A percentile compares a stretch with the other conserved stretches of the same genome.
phyloP scores from a whole-genome alignment of 2,888 invertebrate genomes.

The Drosophila neutralis region DNA sequence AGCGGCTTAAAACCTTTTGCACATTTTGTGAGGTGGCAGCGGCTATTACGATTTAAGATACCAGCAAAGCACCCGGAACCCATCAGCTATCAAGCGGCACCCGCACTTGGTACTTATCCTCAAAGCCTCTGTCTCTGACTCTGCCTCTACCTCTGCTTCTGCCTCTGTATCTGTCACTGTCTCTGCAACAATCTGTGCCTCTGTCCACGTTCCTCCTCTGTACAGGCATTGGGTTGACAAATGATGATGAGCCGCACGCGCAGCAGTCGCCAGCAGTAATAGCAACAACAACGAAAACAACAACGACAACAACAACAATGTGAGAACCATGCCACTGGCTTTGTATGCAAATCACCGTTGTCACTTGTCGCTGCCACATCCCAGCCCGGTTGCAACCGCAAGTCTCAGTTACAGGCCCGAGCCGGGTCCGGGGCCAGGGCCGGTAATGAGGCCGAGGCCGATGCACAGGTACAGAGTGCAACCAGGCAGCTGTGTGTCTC shows the following conservation, averaged over 20 bases:
- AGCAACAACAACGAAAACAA: neutral
- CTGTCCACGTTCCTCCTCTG: neutral
- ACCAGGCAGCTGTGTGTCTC: slow-evolving; percentile 51
- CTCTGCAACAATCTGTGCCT: neutral
- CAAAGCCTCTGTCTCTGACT: slow-evolving; percentile 1
- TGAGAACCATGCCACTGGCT: slow-evolving; percentile 43
- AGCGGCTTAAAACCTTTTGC: slow-evolving; percentile 48
- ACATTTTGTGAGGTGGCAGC: slow-evolving; percentile 48
- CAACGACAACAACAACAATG: slow-evolving; percentile 22
- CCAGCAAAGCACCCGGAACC: slow-evolving; percentile 46
- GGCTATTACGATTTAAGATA: slow-evolving; percentile 65
- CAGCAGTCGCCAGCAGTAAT: slow-evolving; percentile 23
- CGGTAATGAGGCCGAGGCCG: slow-evolving; percentile 1
- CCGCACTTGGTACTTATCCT: slow-evolving; percentile 54
- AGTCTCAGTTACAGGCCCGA: slow-evolving; percentile 20
- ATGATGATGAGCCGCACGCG: slow-evolving; percentile 70
- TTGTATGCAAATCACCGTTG: slow-evolving; percentile 67
- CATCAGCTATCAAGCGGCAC: slow-evolving; percentile 41
- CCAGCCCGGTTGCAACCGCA: slow-evolving; percentile 18
- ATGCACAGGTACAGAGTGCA: slow-evolving; percentile 58
- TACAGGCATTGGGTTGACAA: slow-evolving; percentile 47
- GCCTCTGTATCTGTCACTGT: neutral
- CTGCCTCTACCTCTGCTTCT: neutral
- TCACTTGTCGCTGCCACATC: slow-evolving; percentile 53
- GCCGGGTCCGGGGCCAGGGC: neutral